Base-by-base conservation (phyloP, 1,140 invertebrate species). In the Lordiphosa clarofinis region DNA sequence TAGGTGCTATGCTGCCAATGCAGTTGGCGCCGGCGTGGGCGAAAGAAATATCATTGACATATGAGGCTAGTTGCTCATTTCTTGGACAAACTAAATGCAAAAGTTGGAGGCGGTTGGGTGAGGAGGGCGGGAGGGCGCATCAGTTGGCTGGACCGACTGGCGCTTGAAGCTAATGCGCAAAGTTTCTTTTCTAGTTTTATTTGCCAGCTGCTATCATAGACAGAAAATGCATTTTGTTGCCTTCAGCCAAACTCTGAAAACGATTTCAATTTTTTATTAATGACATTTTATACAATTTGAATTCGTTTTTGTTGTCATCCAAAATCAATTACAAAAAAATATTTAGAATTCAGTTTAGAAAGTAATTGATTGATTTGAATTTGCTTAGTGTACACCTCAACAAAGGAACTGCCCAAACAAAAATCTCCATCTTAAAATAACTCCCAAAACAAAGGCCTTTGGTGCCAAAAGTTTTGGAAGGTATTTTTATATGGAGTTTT, bases 41-140 rank as follows among this genome's bases (percentile, higher is more conserved):
- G 63, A 40, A 48, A 39, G 39, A 66, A 58, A 65, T 28, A 82
- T 62, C 72, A 75, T 68, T 84, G 78, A 76, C 78, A 82, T 82
- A 76, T 84, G 73, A 76, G 68, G 56, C 59, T 68, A 76, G 59
- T 82, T 65, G 68, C 64, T 84, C 69, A 84, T 73, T 82, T 72
- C 76, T 82, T 64, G 76, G 60, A 48, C 76, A 60, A 57, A 61
- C 42, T 61, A 60, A 82, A 81, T 82, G 72, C 72, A 82, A 72
- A 75, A 81, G 75, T 81, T 67, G 46, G 31, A 37, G 44, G 46
- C 28, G 28, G 10, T 19, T 37, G 19, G 5, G 4, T 6, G 7
- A 11, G 24, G 9, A 2, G 10, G 8, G 15, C 5, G 15, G 42
- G 33, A 11, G 36, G 43, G 11, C 1, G 43, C 24, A 49, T 21